These are phyloP conservation scores for Leptonema lineaticorne DNA, from an alignment of 1,140 invertebrate genomes.

Conservation along the genomic window DNA sequence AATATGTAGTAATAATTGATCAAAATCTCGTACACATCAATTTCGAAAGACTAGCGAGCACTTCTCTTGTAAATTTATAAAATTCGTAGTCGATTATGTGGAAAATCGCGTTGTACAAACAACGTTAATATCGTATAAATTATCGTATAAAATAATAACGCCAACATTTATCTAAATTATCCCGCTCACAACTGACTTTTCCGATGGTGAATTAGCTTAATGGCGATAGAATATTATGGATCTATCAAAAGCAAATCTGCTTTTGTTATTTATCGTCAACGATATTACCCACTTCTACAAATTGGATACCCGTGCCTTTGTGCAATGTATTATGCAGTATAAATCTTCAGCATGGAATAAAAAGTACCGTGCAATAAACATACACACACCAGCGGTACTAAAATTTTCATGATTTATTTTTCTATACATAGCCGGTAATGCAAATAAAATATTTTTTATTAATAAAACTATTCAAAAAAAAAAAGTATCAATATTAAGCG, in stretches of 20 bases:
- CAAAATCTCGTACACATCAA: conserved; percentile 5
- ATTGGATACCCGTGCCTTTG: conserved; percentile 5
- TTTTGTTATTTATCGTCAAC: conserved; percentile 26
- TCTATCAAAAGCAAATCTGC: conserved; percentile 24
- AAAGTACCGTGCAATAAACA: too few species aligned
- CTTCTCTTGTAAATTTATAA: conserved; percentile 16
- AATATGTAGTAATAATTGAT: neutral
- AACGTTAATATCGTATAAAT: conserved; percentile 37
- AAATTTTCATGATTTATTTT: too few species aligned
- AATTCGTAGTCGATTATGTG: neutral
- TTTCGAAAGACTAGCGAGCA: neutral
- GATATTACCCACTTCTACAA: conserved; percentile 10
- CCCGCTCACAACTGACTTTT: conserved; percentile 24
- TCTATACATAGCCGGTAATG: too few species aligned
- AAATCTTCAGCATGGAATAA: too few species aligned
- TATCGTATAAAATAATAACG: conserved; percentile 33
- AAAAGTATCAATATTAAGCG: too few species aligned
- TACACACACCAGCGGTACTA: too few species aligned
- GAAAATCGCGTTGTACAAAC: conserved; percentile 27
- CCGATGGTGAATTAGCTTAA: conserved; percentile 28
- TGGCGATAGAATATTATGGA: conserved; percentile 19
- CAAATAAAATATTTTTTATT: too few species aligned
- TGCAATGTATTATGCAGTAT: too few species aligned
- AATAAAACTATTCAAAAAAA: too few species aligned
- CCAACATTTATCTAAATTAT: conserved; percentile 37